Conservation (phyloP, 2,888 invertebrate species). For the Herminia tarsipennalis region DNA sequence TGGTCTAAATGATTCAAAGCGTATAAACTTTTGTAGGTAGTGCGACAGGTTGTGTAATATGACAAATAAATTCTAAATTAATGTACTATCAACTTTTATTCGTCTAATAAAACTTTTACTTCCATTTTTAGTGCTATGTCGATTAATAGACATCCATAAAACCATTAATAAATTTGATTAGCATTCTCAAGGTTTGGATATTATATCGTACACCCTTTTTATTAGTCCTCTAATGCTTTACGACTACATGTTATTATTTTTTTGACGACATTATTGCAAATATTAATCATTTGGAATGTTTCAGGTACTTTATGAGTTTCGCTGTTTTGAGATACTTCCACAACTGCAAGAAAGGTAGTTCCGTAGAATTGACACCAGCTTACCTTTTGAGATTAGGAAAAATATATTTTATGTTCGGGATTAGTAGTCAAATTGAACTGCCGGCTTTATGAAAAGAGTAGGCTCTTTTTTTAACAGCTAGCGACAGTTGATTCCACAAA, state of each 20-base stretch:
- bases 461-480: too few species aligned
- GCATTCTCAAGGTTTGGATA: constrained; percentile 16
- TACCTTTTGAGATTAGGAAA: too few species aligned
- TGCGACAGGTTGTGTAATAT: too few species aligned
- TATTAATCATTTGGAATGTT: constrained; percentile 3
- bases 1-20: neutral
- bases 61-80: constrained; percentile 8
- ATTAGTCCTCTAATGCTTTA: constrained; percentile 9
- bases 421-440: too few species aligned
- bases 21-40: neutral
- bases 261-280: neutral
- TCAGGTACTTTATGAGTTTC: neutral
- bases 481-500: too few species aligned
- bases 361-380: too few species aligned
- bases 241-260: constrained; percentile 23
- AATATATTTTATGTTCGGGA: too few species aligned
- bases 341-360: too few species aligned
- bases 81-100: constrained; percentile 11
- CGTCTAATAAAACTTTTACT: constrained; percentile 10
- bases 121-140: constrained; percentile 9
- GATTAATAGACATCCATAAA: constrained; percentile 21
- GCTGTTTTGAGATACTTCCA: constrained; percentile 22
- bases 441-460: too few species aligned
- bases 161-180: constrained; percentile 20
- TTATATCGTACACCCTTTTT: constrained; percentile 10